Percentiles rank a stretch among this genome's conserved stretches.
Evolutionary conservation across 2,113 vertebrate species (phyloP).

Genomic region (Emydocephalus ijimae): DNA sequence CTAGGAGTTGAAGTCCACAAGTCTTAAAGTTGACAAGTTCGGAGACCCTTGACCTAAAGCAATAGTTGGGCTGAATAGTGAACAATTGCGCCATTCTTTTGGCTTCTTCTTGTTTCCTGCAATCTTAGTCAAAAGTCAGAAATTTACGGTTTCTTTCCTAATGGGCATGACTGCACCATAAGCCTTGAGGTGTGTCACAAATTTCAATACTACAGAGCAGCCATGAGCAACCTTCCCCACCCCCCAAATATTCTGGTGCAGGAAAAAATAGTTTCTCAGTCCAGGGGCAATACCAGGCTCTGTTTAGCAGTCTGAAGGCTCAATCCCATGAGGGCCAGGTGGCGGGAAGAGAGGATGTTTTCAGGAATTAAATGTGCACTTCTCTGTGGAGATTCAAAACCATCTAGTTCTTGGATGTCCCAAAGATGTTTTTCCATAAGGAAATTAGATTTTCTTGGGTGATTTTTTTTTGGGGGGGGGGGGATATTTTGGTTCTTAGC

Average conservation of each 20-base stretch:
- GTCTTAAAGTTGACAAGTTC: too few relatives aligned
- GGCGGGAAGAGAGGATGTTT: neutral
- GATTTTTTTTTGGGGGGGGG: neutral
- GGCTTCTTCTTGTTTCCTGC: neutral
- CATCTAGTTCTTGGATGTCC: neutral
- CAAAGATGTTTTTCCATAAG: neutral
- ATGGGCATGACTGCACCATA: neutral
- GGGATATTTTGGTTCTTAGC: neutral
- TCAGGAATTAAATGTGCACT: neutral
- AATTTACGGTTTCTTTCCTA: neutral
- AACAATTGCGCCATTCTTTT: neutral
- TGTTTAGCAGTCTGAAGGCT: neutral
- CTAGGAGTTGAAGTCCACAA: too few relatives aligned
- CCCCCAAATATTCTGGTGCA: neutral
- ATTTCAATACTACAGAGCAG: neutral
- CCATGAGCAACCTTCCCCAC: neutral
- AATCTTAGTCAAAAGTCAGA: neutral
- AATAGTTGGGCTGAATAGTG: neutral
- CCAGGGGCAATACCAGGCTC: neutral
- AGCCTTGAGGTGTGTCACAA: neutral
- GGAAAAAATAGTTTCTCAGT: neutral
- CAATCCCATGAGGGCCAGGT: neutral
- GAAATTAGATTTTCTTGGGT: neutral
- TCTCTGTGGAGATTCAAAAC: neutral
- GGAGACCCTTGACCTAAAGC: neutral